These are phyloP conservation scores for Rhagium mordax DNA, from an alignment of 2,888 invertebrate species.

Conservation along the genomic window DNA sequence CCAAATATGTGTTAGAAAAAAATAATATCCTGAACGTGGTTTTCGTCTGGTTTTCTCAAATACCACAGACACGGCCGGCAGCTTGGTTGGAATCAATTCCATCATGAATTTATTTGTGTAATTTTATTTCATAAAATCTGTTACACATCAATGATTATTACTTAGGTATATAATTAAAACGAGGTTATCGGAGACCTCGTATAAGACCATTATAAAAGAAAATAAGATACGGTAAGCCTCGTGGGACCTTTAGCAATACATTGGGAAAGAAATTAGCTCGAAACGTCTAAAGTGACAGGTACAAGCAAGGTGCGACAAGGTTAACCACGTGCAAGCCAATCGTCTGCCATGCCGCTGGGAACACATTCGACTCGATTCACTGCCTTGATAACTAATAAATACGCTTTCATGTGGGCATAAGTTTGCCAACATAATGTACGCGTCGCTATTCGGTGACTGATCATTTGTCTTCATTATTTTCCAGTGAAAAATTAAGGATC, in stretches of 20 bases:
- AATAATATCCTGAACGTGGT: too few relatives aligned
- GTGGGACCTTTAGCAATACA: not conserved
- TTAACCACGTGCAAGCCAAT: not conserved
- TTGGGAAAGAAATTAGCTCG: constrained; percentile 3
- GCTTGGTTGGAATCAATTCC: too few relatives aligned
- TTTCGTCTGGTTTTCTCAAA: too few relatives aligned
- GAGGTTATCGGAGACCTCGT: too few relatives aligned
- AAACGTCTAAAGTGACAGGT: constrained; percentile 16
- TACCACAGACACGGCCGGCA: too few relatives aligned
- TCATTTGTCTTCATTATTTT: constrained; percentile 29
- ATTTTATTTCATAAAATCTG: too few relatives aligned
- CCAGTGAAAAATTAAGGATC: constrained; percentile 22
- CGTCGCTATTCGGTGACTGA: not conserved
- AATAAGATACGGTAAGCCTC: not conserved
- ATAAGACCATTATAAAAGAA: not conserved
- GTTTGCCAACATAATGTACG: not conserved
- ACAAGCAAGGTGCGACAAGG: not conserved
- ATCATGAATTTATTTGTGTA: too few relatives aligned
- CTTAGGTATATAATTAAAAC: too few relatives aligned
- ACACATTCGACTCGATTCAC: constrained; percentile 1
- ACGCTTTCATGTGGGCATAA: constrained; percentile 5
- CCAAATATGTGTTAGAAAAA: too few relatives aligned
- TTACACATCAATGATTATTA: too few relatives aligned
- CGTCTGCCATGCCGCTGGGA: not conserved
- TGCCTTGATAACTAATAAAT: constrained; percentile 6